Conservation (phyloP, 2,888 invertebrate species). For the Gymnocheta viridis region DNA sequence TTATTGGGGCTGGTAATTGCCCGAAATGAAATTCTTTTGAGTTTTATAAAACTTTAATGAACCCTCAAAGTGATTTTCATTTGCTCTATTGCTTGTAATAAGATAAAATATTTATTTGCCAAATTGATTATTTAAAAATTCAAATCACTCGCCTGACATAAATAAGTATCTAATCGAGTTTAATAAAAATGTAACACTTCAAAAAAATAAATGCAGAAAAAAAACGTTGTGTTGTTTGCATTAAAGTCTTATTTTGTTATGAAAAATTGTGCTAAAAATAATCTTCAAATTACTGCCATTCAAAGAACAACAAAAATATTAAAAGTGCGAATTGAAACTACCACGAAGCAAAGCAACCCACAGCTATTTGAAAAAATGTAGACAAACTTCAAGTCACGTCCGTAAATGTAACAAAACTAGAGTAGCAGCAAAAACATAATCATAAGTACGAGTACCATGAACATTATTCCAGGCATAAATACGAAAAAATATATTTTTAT, state of each 20-base stretch:
- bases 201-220: neutral
- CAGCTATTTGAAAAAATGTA: neutral
- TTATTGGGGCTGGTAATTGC: constrained; percentile 3
- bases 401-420: constrained; percentile 50
- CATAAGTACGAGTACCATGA: constrained; percentile 11
- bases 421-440: constrained; percentile 5
- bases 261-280: constrained; percentile 16
- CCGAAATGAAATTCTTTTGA: neutral
- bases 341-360: neutral
- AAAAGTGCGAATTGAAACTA: neutral
- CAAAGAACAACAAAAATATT: constrained; percentile 15
- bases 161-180: neutral
- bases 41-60: constrained; percentile 14
- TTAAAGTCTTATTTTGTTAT: constrained; percentile 3
- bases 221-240: neutral
- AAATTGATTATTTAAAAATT: neutral
- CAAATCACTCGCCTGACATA: neutral
- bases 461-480: constrained; percentile 4
- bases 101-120: neutral
- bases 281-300: constrained; percentile 12
- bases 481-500: neutral
- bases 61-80: neutral
- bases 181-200: neutral
- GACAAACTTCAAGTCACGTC: constrained; percentile 59
- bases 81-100: neutral